Evolutionary conservation across 2,888 invertebrate genomes (phyloP).

Genomic region (Rhagonycha lutea): DNA sequence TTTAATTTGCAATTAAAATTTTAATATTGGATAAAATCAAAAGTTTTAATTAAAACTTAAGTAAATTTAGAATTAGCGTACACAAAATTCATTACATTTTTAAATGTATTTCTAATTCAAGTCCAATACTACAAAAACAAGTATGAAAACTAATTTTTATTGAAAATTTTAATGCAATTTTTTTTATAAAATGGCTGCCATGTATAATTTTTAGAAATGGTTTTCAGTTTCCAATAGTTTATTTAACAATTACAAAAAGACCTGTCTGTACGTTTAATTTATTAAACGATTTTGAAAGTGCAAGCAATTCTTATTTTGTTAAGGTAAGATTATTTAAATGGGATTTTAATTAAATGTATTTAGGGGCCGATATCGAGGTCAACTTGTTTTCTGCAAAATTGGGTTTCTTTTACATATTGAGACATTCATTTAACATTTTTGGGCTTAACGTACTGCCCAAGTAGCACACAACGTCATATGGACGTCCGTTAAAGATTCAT

Average conservation of each 20-base stretch:
- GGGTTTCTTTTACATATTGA: background rate
- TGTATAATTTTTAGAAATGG: background rate
- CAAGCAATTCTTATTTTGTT: background rate
- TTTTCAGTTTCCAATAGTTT: background rate
- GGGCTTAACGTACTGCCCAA: background rate
- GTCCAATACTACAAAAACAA: background rate
- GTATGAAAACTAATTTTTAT: too few species aligned
- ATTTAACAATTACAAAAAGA: too few species aligned
- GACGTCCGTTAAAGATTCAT: too few species aligned
- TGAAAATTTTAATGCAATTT: too few species aligned
- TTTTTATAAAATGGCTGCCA: background rate
- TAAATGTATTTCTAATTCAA: background rate
- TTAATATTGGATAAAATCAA: background rate
- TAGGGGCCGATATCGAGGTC: background rate
- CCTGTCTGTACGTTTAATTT: background rate
- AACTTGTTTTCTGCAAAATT: background rate
- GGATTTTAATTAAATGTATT: background rate
- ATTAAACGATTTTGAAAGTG: background rate
- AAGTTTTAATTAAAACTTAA: background rate
- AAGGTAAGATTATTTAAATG: background rate
- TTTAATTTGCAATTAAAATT: background rate
- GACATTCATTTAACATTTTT: background rate
- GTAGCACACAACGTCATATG: too few species aligned
- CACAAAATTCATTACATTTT: background rate
- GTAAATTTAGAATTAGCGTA: background rate